These are phyloP conservation scores for Aphyosemion australe DNA, from an alignment of 2,113 vertebrate genomes.

Conservation along the genomic window DNA sequence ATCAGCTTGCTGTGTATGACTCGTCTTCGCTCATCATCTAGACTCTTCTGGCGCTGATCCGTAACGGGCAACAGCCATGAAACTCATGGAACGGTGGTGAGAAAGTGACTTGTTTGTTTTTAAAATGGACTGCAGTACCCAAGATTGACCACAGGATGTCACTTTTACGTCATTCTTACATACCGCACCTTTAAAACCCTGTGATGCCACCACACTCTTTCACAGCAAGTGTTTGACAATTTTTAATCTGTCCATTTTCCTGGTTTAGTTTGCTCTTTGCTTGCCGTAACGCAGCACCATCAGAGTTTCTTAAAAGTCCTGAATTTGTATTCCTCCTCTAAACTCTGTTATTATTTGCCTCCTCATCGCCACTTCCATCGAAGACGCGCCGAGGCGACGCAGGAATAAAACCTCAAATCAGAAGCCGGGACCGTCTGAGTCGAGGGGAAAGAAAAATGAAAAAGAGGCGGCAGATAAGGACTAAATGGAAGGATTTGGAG, in stretches of 20 bases:
- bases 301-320: constrained; percentile 28
- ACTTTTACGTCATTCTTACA: no score
- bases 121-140: no score
- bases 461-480: constrained; percentile 4
- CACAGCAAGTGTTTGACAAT: background rate
- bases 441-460: background rate
- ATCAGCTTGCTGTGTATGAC: no score
- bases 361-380: constrained; percentile 38
- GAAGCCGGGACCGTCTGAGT: background rate
- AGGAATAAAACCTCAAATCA: constrained; percentile 39
- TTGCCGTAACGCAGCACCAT: constrained; percentile 17
- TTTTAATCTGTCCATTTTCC: background rate
- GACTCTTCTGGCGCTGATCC: no score
- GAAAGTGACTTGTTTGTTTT: no score
- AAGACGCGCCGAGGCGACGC: constrained; percentile 42
- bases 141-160: no score
- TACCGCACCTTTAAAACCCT: no score
- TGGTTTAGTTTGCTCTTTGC: background rate
- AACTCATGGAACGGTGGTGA: no score
- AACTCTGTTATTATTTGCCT: constrained; percentile 38
- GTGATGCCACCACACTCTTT: background rate
- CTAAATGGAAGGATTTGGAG: background rate
- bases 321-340: constrained; percentile 1
- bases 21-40: no score
- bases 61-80: no score